phyloP scores from a whole-genome alignment of 2,797 vertebrate species.

The Pangasius sanitwongsei region DNA sequence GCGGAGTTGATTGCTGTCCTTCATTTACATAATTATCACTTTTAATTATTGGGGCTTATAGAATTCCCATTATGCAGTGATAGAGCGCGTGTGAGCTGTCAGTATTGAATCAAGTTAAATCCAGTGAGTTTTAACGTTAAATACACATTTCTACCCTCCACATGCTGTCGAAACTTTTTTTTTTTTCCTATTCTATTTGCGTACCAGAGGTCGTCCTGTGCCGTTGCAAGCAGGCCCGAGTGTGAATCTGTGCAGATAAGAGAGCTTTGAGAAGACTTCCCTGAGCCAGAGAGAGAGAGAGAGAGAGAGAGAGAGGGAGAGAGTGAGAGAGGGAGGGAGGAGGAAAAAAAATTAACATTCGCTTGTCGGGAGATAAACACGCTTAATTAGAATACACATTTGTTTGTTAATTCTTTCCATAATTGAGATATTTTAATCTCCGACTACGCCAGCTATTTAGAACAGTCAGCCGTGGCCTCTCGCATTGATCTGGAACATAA shows the following conservation, averaged over 20 bases:
- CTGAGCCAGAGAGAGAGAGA: conserved; percentile 46
- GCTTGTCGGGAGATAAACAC: conserved; percentile 63
- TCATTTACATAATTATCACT: conserved; percentile 40
- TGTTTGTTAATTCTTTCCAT: conserved; percentile 60
- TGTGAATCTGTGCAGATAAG: conserved; percentile 60
- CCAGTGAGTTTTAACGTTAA: neutral
- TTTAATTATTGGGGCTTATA: conserved; percentile 39
- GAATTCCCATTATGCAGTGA: conserved; percentile 19
- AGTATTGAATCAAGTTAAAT: neutral
- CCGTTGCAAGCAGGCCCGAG: conserved; percentile 46
- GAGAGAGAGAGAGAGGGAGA: conserved; percentile 25
- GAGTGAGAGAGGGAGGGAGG: conserved; percentile 44
- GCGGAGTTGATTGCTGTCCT: conserved; percentile 27
- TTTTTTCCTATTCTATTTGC: conserved; percentile 23
- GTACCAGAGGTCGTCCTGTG: conserved; percentile 50
- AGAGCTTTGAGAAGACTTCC: conserved; percentile 46
- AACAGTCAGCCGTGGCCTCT: conserved; percentile 51
- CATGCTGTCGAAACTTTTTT: neutral
- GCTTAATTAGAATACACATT: conserved; percentile 61
- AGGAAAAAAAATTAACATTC: conserved; percentile 41
- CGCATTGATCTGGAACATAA: conserved; percentile 45
- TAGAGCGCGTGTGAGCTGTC: neutral
- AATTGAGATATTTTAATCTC: conserved; percentile 63
- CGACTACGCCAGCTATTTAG: conserved; percentile 52
- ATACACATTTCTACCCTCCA: neutral